Base-by-base conservation (phyloP, 2,113 vertebrate genomes). In the Cynopterus brachyotis region DNA sequence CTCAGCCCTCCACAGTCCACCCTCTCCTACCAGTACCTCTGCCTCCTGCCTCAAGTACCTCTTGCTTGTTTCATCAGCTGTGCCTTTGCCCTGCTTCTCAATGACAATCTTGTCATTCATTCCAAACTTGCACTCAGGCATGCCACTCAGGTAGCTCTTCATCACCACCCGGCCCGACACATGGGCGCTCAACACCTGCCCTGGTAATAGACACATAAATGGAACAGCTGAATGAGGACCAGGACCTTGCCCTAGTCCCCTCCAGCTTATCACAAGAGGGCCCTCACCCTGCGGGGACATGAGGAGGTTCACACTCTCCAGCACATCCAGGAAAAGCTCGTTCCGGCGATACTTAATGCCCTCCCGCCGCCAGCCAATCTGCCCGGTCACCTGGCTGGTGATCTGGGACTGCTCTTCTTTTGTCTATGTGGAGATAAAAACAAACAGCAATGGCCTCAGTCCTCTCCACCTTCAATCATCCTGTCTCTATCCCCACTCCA, bases 81-180 rank as follows among this genome's bases (percentile, higher is more conserved):
- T 99, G 98, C 99, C 99, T 98, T 99, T 99, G 98, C 99, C 99
- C 98, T 99, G 99, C 97, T 99, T 99, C 98, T 99, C 99, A 91
- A 99, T 99, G 32, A 99, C 99, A 50, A 99, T 99, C 98, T 99
- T 99, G 99, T 99, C 99, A 70, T 99, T 99, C 99, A 99, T 99
- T 96, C 99, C 99, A 89, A 99, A 99, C 97, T 99, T 99, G 98
- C 99, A 99, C 97, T 99, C 99, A 0, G 99, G 99, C 99, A 99
- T 99, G 76, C 99, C 99, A 35, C 99, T 99, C 97, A 99, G 98
- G 75, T 99, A 99, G 98, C 99, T 99, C 99, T 99, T 99, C 99
- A 99, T 99, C 94, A 99, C 99, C 60, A 99, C 99, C 90, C 99
- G 99, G 91, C 99, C 99, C 0, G 99, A 99, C 95, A 99, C 99